A percentile compares a stretch with the other conserved stretches of the same genome.
Conservation (phyloP, 2,797 vertebrate genomes). For the Glossophaga mutica region DNA sequence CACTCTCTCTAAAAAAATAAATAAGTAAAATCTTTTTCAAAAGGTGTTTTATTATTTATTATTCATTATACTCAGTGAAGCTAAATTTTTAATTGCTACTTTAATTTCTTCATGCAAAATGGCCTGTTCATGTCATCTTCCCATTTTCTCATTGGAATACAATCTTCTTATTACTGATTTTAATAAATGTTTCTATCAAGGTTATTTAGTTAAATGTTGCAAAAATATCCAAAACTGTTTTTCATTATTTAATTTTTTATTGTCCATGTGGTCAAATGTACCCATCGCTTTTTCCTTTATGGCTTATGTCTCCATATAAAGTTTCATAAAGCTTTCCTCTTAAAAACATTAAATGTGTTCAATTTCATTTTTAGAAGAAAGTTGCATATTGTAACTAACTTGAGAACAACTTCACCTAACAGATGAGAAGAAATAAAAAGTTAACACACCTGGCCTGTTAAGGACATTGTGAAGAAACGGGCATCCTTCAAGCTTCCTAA, state of each 20-base stretch:
- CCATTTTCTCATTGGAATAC: background rate
- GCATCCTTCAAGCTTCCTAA: background rate
- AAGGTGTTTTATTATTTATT: background rate
- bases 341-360: constrained; percentile 13
- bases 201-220: constrained; percentile 6
- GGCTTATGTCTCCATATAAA: background rate
- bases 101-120: constrained; percentile 33
- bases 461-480: constrained; percentile 14
- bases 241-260: constrained; percentile 25
- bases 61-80: background rate
- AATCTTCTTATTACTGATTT: background rate
- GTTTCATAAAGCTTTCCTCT: constrained; percentile 14
- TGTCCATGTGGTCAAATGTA: constrained; percentile 13
- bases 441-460: background rate
- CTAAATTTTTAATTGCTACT: constrained; percentile 3
- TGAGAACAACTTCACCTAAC: constrained; percentile 35
- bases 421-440: constrained; percentile 6
- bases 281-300: background rate
- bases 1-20: no score
- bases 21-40: no score
- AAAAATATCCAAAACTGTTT: background rate
- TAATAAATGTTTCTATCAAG: background rate
- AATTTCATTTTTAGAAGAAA: constrained; percentile 49
- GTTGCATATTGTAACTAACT: constrained; percentile 5
- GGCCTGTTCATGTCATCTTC: background rate